Evolutionary conservation across 2,797 vertebrate genomes (phyloP), one percentile per base, ranked within the genome.

Genomic region (Sebastes oblongus): DNA sequence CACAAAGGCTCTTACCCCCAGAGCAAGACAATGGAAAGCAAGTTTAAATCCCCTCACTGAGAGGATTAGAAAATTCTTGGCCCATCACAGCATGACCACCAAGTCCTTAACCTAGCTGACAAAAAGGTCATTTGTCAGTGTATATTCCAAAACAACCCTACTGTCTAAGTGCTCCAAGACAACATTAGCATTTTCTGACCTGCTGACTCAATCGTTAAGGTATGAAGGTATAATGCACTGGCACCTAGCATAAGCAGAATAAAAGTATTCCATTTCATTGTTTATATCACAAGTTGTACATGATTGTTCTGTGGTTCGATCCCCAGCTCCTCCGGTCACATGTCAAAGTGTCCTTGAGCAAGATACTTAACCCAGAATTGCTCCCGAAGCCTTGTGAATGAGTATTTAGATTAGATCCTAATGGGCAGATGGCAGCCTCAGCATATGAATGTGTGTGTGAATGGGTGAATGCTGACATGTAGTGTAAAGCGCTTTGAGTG

Each of bases 1-100:
- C 69, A 78, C 50, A 80, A 24, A 20, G 29, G 20, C n/a, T 67
- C 12, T 68, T 34, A 70, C 13, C 60, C 18, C 55, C 22, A n/a
- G 25, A 74, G 74, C 61, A 72, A 78, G 30, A 82, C 50, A 82
- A 78, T 32, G 14, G 34, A 81, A 73, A 78, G 50, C 46, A 72
- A 83, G 66, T 77, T 78, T 75, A 42, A 79, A 83, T 66, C 32
- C 50, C 56, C 11, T 71, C 69, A 24, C 46, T 46, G 72, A 74
- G 72, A 79, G 59, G 78, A 85, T 83, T 70, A 81, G 58, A 54
- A 66, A 29, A 55, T 22, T 20, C 13, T 58, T 64, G 67, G 54
- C 52, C 54, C 29, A 62, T 64, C 67, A 52, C 62, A 73, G 34
- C 60, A 64, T 52, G 65, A 72, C 66, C 36, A 22, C 61, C 8